Percentiles rank a stretch among this genome's conserved stretches.
phyloP scores from a whole-genome alignment of 1,140 invertebrate genomes.

The Drosophila trapezifrons region DNA sequence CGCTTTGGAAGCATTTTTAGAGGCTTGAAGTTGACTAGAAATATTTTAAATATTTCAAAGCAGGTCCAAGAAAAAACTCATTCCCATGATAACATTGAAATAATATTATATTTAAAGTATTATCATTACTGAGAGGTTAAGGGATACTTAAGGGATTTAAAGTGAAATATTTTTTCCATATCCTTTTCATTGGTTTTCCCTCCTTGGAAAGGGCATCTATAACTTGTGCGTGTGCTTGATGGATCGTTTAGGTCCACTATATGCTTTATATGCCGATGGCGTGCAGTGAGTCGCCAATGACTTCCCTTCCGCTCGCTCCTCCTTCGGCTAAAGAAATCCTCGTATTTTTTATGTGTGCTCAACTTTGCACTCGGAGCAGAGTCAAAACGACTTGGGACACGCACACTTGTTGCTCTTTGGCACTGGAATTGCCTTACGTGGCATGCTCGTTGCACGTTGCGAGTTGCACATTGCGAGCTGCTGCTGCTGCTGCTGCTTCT shows the following conservation, averaged over 20 bases:
- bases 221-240: neutral
- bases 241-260: slow-evolving; percentile 13
- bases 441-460: slow-evolving; percentile 41
- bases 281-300: slow-evolving; percentile 57
- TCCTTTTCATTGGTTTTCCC: neutral
- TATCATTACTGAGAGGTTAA: too few relatives aligned
- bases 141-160: too few relatives aligned
- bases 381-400: slow-evolving; percentile 79
- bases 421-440: slow-evolving; percentile 54
- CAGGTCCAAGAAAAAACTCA: too few relatives aligned
- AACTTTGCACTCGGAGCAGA: slow-evolving; percentile 72
- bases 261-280: slow-evolving; percentile 73
- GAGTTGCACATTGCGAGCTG: slow-evolving; percentile 41
- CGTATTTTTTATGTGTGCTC: slow-evolving; percentile 56
- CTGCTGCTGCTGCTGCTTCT: slow-evolving; percentile 25
- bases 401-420: slow-evolving; percentile 77
- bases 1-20: neutral
- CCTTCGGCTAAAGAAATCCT: slow-evolving; percentile 32
- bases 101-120: too few relatives aligned
- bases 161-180: too few relatives aligned
- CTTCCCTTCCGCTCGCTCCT: slow-evolving; percentile 10
- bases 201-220: slow-evolving; percentile 3
- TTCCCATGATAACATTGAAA: too few relatives aligned
- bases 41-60: neutral
- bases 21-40: neutral